Base-by-base conservation (phyloP, 2,113 vertebrate species). In the Loxodonta africana region DNA sequence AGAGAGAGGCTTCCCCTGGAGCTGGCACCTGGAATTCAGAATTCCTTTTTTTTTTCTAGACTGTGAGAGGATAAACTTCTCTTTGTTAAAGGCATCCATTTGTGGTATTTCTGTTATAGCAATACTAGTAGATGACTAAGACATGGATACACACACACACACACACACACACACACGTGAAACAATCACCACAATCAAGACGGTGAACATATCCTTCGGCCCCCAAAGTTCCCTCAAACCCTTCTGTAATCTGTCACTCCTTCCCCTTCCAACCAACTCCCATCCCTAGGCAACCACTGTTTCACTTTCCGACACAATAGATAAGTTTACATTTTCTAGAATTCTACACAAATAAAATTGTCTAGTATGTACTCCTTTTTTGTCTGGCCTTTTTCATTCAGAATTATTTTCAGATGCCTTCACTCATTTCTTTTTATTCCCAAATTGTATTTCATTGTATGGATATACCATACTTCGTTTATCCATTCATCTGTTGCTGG, bases 351-450 rank as follows among this genome's bases (percentile, higher is more conserved):
- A 88, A 78, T 91, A 6, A n/a, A 89, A 91, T 84, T 20, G 37
- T 37, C 53, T 0, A 63, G 23, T 21, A 18, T 18, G 3, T 71
- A 60, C 48, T 53, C 48, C 41, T 71, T 92, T 76, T 33, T 46
- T 10, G 71, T 73, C 57, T 94, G 60, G 6, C 4, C 77, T 78
- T 83, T 94, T 87, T 83, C 73, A 71, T 18, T 48, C 62, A 57
- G 26, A 10, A 41, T 93, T 87, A 83, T 84, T 73, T 53, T 71
- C 37, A 44, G 41, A 85, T 15, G 53, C 73, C 51, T 14, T 41
- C 48, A 69, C 30, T 46, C 46, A 87, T 85, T 76, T 53, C 53
- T 95, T 67, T 95, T 92, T 63, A 81, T 26, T 48, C 12, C 80
- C 88, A 90, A 83, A n/a, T 41, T 41, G 3, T 83, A 41, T 69